Conservation (phyloP, 1,140 invertebrate genomes). For the Penaeus indicus region DNA sequence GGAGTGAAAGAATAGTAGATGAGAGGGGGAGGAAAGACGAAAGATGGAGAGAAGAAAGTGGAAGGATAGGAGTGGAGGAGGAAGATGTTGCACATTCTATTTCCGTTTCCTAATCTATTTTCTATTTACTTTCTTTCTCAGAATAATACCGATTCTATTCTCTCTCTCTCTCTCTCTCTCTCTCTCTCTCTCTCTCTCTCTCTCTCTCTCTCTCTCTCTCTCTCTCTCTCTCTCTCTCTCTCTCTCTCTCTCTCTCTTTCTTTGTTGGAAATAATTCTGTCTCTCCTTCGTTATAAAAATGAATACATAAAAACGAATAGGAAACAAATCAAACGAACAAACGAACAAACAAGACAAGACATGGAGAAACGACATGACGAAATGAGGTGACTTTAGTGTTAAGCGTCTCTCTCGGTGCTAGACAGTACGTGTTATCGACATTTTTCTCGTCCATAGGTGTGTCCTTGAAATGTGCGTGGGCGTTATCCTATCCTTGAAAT, state of each 20-base stretch:
- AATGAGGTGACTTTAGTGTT: no score
- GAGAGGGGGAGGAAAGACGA: no score
- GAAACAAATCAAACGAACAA: no score
- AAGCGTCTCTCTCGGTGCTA: no score
- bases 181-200: neutral
- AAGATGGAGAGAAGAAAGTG: no score
- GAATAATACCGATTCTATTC: neutral
- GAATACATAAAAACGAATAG: no score
- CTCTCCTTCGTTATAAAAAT: neutral
- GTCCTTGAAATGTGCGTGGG: neutral
- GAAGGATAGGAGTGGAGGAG: no score
- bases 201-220: neutral
- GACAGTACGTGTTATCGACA: neutral
- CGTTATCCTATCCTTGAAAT: neutral
- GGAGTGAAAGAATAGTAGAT: no score
- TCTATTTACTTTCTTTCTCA: neutral
- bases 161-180: neutral
- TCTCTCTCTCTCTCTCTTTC: neutral
- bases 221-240: neutral
- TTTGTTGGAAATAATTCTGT: neutral
- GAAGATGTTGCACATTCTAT: no score
- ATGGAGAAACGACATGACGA: no score
- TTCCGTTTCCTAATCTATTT: neutral
- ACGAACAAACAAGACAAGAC: no score
- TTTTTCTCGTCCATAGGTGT: no score